Evolutionary conservation across 2,113 vertebrate species (phyloP).

Genomic region (Antennarius striatus): DNA sequence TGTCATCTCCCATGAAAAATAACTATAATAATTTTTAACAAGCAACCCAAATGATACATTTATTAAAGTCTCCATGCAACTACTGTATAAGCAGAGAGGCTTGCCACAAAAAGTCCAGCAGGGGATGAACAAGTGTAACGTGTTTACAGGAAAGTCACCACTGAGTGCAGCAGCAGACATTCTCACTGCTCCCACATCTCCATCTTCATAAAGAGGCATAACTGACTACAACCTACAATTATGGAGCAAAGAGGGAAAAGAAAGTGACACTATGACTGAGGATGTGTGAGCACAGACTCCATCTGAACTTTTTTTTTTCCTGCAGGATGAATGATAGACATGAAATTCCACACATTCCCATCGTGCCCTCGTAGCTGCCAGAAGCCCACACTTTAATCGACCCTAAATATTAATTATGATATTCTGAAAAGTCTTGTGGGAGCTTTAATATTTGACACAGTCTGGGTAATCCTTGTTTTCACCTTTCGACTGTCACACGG

Average conservation of each 20-base stretch:
- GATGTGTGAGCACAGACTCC: conserved; percentile 18
- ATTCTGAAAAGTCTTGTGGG: conserved; percentile 47
- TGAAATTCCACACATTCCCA: conserved; percentile 59
- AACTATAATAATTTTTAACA: background rate
- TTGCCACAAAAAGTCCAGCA: background rate
- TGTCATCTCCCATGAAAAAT: conserved; percentile 9
- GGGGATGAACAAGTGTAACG: background rate
- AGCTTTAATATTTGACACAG: conserved; percentile 66
- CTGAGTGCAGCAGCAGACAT: background rate
- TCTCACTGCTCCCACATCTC: background rate
- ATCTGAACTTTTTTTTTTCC: conserved; percentile 32
- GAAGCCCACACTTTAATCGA: conserved; percentile 48
- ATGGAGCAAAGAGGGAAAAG: conserved; percentile 16
- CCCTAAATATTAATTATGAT: conserved; percentile 59
- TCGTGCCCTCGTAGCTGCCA: conserved; percentile 41
- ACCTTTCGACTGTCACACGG: conserved; percentile 42
- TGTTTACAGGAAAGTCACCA: conserved; percentile 14
- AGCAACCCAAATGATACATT: background rate
- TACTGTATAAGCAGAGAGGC: background rate
- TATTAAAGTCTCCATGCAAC: background rate
- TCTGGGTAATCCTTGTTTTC: conserved; percentile 46
- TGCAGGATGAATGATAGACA: conserved; percentile 42
- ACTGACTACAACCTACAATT: conserved; percentile 16
- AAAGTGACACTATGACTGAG: conserved; percentile 13
- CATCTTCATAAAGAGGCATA: background rate